Percentiles rank a stretch among this genome's conserved stretches.
Evolutionary conservation across 2,797 vertebrate genomes (phyloP).

Genomic region (Setipinna tenuifilis): DNA sequence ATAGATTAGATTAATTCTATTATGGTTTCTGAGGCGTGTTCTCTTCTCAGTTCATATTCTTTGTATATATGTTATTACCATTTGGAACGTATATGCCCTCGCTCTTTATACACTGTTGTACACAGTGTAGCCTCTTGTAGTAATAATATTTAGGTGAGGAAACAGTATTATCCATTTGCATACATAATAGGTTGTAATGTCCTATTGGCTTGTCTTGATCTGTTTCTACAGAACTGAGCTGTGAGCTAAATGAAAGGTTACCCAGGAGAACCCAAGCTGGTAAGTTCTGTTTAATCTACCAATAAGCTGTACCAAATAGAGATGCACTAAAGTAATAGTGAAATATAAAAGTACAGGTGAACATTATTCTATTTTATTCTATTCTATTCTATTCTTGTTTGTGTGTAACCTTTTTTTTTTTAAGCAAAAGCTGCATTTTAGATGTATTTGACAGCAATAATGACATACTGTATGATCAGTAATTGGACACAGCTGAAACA

Average conservation of each 20-base stretch:
- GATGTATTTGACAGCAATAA: no score
- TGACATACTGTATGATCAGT: no score
- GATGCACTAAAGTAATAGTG: not conserved
- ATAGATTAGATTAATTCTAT: not conserved
- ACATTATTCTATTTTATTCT: not conserved
- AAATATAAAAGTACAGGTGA: not conserved
- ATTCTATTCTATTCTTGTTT: no score
- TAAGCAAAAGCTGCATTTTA: no score
- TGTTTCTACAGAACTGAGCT: slow-evolving; percentile 82
- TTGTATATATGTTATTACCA: not conserved
- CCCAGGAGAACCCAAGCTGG: slow-evolving; percentile 84
- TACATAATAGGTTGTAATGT: not conserved
- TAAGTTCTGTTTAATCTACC: slow-evolving; percentile 60
- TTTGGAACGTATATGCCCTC: not conserved
- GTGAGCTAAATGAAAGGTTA: slow-evolving; percentile 88
- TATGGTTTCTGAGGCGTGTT: not conserved
- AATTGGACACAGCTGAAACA: no score
- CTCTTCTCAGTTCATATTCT: not conserved
- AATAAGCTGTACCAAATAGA: not conserved
- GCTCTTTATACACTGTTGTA: not conserved
- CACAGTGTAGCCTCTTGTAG: not conserved
- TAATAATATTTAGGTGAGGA: not conserved
- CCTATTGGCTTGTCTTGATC: not conserved
- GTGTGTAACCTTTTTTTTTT: no score
- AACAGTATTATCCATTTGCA: not conserved